Percentiles rank a stretch among this genome's conserved stretches.
These are phyloP conservation scores for Rhodinocichla rosea DNA, from an alignment of 2,113 vertebrate species.

Conservation along the genomic window DNA sequence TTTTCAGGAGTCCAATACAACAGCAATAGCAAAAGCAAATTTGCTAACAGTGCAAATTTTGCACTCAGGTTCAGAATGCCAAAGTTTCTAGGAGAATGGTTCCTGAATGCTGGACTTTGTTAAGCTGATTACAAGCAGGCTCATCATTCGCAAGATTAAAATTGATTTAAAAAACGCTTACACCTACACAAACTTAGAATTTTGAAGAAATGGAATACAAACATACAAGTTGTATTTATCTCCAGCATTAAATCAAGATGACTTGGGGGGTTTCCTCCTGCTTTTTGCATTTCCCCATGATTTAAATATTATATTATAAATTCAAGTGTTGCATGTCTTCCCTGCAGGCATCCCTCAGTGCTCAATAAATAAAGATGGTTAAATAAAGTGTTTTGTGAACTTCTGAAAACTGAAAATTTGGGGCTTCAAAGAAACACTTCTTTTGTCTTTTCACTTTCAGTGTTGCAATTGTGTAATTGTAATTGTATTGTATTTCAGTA, in stretches of 20 bases:
- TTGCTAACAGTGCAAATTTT: not conserved
- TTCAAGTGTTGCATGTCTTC: not conserved
- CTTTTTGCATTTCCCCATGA: not conserved
- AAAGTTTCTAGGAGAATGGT: not conserved
- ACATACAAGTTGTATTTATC: not conserved
- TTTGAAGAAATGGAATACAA: not conserved
- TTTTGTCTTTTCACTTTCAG: not conserved
- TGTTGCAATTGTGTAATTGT: too few relatives aligned
- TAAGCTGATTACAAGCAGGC: not conserved
- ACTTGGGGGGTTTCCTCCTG: not conserved
- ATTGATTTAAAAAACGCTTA: not conserved
- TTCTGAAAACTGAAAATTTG: not conserved
- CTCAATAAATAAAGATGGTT: not conserved
- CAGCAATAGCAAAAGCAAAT: not conserved
- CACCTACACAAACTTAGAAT: not conserved
- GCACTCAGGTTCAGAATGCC: not conserved
- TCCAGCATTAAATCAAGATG: not conserved
- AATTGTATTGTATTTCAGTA: not conserved
- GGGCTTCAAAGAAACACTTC: not conserved
- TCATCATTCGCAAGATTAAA: not conserved
- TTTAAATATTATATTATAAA: not conserved
- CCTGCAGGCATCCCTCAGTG: not conserved
- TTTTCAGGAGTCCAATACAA: not conserved
- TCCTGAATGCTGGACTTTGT: not conserved
- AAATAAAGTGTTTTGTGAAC: not conserved